These are phyloP conservation scores for Anisognathus igniventris DNA, from an alignment of 2,797 vertebrate genomes.

Conservation along the genomic window DNA sequence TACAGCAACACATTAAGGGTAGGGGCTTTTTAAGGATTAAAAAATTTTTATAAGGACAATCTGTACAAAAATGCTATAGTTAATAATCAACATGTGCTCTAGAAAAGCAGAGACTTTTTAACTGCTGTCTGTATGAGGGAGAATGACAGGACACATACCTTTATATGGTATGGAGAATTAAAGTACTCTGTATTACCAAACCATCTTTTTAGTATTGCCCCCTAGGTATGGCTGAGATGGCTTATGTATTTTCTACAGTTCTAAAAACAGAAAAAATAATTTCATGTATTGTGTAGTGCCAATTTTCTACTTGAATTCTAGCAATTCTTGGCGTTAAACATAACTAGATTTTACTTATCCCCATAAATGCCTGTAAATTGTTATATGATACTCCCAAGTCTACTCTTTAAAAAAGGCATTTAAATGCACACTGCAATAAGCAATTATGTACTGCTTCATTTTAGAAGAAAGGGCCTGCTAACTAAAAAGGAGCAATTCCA, in stretches of 20 bases:
- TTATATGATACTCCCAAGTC: background rate
- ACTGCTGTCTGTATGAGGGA: background rate
- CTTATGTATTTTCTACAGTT: conserved; percentile 1
- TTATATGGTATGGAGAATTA: background rate
- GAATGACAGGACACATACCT: background rate
- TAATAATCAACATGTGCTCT: background rate
- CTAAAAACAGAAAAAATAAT: conserved; percentile 22
- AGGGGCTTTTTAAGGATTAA: background rate
- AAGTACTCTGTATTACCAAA: background rate
- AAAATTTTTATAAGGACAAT: background rate
- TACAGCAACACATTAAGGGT: background rate
- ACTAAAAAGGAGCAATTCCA: background rate
- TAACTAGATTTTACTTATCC: background rate
- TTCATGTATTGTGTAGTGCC: background rate
- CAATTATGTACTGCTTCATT: background rate
- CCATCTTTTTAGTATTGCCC: background rate
- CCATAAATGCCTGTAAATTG: background rate
- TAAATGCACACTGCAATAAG: background rate
- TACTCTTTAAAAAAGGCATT: background rate
- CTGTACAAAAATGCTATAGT: background rate
- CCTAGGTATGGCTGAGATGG: background rate
- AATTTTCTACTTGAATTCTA: conserved; percentile 34
- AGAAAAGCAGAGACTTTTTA: background rate
- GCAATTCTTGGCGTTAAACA: background rate
- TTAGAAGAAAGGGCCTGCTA: background rate